phyloP scores from a whole-genome alignment of 2,888 invertebrate species.

The Sphaerophoria taeniata region DNA sequence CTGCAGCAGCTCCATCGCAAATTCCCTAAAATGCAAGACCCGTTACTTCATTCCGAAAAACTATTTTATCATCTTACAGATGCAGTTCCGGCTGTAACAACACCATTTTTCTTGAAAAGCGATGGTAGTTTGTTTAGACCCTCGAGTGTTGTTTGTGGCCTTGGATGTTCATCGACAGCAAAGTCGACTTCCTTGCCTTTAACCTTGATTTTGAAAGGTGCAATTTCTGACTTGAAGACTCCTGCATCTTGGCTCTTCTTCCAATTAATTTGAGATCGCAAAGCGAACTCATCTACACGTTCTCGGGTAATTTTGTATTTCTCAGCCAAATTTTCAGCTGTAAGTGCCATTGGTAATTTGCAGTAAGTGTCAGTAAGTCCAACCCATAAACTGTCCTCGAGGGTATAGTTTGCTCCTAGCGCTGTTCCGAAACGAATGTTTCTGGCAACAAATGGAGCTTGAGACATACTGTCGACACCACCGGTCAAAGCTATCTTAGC shows the following conservation, averaged over 20 bases:
- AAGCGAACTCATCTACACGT: constrained; percentile 93
- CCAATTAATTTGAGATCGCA: constrained; percentile 94
- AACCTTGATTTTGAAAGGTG: constrained; percentile 91
- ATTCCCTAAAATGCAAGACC: constrained; percentile 88
- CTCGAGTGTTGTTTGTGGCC: constrained; percentile 94
- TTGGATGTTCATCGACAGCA: constrained; percentile 95
- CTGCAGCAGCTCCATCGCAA: constrained; percentile 97
- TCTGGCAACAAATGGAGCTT: constrained; percentile 93
- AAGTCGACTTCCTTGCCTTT: constrained; percentile 92
- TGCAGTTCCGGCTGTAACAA: constrained; percentile 97
- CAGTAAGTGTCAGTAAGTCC: constrained; percentile 94
- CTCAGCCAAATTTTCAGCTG: constrained; percentile 96
- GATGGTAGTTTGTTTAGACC: constrained; percentile 92
- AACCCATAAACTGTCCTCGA: constrained; percentile 96
- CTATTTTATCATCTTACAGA: constrained; percentile 86
- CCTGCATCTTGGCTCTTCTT: constrained; percentile 94
- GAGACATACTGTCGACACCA: constrained; percentile 98
- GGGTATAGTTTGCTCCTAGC: constrained; percentile 89
- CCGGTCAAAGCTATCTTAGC: constrained; percentile 94
- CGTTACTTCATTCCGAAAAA: neutral
- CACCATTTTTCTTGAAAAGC: constrained; percentile 96
- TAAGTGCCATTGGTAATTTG: constrained; percentile 97
- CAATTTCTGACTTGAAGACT: constrained; percentile 94
- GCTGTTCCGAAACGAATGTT: constrained; percentile 94
- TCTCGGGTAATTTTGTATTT: constrained; percentile 91